Percentiles rank a stretch among this genome's conserved stretches.
These are phyloP conservation scores for Sparus aurata DNA, from an alignment of 2,797 vertebrate species.

Conservation along the genomic window DNA sequence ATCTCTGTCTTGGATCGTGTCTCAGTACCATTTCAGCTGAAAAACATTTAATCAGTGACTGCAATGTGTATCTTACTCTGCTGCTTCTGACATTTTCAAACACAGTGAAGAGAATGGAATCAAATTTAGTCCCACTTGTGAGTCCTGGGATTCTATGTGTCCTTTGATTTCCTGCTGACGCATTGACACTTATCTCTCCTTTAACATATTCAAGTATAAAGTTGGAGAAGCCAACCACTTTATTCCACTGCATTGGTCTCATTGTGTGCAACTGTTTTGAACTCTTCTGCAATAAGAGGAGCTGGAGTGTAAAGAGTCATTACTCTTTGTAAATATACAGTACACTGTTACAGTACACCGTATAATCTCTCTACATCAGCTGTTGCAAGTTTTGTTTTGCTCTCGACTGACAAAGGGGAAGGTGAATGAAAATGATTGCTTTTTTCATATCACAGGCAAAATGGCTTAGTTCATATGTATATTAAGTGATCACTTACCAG, in stretches of 20 bases:
- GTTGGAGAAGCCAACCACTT: no score
- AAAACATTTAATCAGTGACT: constrained; percentile 46
- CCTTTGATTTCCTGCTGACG: fast-evolving
- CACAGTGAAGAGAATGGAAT: constrained; percentile 49
- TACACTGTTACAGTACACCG: no score
- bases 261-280: not conserved
- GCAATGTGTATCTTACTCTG: constrained; percentile 28
- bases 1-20: not conserved
- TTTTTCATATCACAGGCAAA: no score
- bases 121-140: constrained; percentile 15
- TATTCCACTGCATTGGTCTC: constrained; percentile 24
- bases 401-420: no score
- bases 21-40: fast-evolving
- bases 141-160: not conserved
- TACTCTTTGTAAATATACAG: no score
- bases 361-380: no score
- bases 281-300: fast-evolving
- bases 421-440: no score
- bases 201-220: no score
- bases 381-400: no score
- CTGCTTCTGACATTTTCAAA: constrained; percentile 15
- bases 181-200: not conserved
- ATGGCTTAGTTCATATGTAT: no score
- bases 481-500: no score
- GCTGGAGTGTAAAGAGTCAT: not conserved